These are phyloP conservation scores for Cydia splendana DNA, from an alignment of 1,140 invertebrate species.

Conservation along the genomic window DNA sequence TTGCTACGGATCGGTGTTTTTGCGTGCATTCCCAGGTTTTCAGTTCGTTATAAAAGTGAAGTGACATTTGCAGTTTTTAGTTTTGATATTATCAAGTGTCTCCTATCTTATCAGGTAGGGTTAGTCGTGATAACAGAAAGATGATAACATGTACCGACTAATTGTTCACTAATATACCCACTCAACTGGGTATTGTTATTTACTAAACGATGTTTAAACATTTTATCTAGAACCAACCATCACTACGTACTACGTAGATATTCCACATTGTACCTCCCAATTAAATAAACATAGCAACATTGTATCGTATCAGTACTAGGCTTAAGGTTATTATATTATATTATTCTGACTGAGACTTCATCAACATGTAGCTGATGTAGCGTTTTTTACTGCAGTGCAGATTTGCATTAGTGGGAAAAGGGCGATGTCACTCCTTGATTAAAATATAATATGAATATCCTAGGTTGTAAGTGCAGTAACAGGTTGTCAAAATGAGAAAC, in stretches of 20 bases:
- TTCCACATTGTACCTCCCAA: background rate
- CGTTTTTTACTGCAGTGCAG: no score
- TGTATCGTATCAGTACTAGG: background rate
- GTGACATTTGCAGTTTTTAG: conserved; percentile 11
- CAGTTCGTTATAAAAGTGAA: conserved; percentile 36
- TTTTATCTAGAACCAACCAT: background rate
- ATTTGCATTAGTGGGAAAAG: no score
- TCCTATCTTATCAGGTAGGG: conserved; percentile 25
- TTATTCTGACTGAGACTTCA: no score
- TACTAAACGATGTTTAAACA: conserved; percentile 4
- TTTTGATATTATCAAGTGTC: conserved; percentile 1
- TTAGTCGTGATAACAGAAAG: background rate
- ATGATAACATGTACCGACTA: conserved; percentile 1
- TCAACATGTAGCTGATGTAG: no score
- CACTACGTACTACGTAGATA: background rate
- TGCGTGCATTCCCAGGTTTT: conserved; percentile 39
- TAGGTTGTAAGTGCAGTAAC: no score
- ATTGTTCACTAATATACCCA: background rate
- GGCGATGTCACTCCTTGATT: no score
- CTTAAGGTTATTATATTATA: no score
- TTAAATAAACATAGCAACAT: background rate
- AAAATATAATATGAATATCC: no score
- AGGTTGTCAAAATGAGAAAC: no score
- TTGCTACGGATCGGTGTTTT: conserved; percentile 47
- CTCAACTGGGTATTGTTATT: no score